Base-by-base conservation (phyloP, 2,113 vertebrate species). In the Oceanites oceanicus region DNA sequence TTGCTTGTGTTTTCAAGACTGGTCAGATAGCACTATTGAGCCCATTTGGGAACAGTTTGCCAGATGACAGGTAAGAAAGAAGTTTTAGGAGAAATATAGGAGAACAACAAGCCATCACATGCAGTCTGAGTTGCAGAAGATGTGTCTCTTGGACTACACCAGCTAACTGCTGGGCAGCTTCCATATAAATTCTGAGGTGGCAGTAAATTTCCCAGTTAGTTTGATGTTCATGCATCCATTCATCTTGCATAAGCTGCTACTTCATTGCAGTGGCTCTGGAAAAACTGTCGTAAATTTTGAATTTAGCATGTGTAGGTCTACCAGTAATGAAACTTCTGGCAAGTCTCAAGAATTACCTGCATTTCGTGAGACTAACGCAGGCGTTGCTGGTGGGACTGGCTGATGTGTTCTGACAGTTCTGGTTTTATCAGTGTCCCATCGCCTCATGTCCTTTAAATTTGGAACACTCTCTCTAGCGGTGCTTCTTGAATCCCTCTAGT, bases 301-400 rank as follows among this genome's bases (percentile, higher is more conserved):
- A 71, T 50, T 78, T 75, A 45, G 42, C 47, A 6, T 21, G 10
- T 62, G 30, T 67, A 55, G 3, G 0, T 83, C 71, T 86, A 45
- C 30, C 1, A 1, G 20, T 63, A 77, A 45, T 47, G 25, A 81
- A 91, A 63, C 18, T 77, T 74, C 50, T 71, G 52, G 13, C 16
- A 77, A 73, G 15, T 55, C n/a, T 63, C 32, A 80, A n/a, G 56
- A 67, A 63, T 92, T 62, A 22, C 16, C 17, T 86, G n/a, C 11
- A 34, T n/a, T 68, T 81, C 8, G 0, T 71, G 21, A 71, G 23
- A 44, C 17, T 61, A 52, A 45, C 0, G 0, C 8, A 12, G 47
- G 23, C 84, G 42, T 29, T 92, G 25, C 32, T 21, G 2, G 0
- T 67, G 73, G 61, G 42, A 71, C 12, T 93, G 47, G 12, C 65